These are phyloP conservation scores for Herpetotheres cachinnans DNA, from an alignment of 2,113 vertebrate species.

Conservation along the genomic window DNA sequence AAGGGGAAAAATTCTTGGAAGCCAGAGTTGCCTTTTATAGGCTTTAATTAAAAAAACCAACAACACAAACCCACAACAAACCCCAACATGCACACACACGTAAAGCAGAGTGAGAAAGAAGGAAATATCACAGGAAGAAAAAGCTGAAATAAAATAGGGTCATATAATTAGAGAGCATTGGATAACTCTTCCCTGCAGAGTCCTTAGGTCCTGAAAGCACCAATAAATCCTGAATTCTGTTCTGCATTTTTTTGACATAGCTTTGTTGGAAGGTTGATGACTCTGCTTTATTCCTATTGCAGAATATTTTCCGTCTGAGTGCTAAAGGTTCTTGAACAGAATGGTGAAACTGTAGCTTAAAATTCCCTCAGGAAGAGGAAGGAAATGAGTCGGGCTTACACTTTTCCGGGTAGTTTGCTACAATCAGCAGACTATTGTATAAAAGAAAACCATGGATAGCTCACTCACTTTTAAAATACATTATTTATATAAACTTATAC, in stretches of 20 bases:
- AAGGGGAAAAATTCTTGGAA: neutral
- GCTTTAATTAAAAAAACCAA: accelerated
- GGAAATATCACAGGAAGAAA: neutral
- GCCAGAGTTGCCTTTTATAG: neutral
- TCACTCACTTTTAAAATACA: neutral
- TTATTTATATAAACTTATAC: neutral
- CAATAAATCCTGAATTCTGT: neutral
- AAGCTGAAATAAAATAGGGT: neutral
- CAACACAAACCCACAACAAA: neutral
- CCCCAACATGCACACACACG: no score
- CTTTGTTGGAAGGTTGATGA: neutral
- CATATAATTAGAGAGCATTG: neutral
- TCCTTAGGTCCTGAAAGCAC: neutral
- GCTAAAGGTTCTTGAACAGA: neutral
- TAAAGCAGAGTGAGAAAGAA: neutral
- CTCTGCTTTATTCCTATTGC: neutral
- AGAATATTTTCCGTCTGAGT: neutral
- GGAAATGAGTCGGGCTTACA: neutral
- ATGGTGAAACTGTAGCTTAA: neutral
- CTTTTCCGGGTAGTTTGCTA: neutral
- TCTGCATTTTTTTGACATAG: neutral
- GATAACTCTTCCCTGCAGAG: neutral
- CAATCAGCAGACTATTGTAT: neutral
- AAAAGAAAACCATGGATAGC: neutral
- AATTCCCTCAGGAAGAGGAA: neutral